These are phyloP conservation scores for Echiichthys vipera DNA, from an alignment of 2,797 vertebrate species.

Conservation along the genomic window DNA sequence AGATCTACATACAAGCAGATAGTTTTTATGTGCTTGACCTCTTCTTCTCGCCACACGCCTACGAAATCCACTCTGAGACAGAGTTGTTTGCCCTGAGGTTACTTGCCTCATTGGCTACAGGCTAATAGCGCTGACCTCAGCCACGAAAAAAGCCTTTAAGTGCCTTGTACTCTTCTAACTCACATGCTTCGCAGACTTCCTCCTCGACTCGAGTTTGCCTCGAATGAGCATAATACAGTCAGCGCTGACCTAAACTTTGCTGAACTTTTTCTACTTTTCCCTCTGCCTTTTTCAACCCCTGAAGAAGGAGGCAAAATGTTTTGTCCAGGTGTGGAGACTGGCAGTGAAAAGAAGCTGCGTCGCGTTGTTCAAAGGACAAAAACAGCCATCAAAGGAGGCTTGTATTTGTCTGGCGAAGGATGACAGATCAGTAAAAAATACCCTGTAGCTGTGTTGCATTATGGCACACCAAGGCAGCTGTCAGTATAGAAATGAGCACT, in stretches of 20 bases:
- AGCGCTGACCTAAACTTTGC: slow-evolving; percentile 6
- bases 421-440: slow-evolving; percentile 47
- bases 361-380: slow-evolving; percentile 42
- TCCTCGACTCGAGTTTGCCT: slow-evolving; percentile 39
- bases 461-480: slow-evolving; percentile 32
- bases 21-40: slow-evolving; percentile 66
- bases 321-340: background rate
- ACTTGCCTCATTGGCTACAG: slow-evolving; percentile 54
- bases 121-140: slow-evolving; percentile 65
- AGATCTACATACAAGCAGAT: slow-evolving; percentile 46
- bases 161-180: slow-evolving; percentile 45
- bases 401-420: slow-evolving; percentile 23
- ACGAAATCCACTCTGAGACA: slow-evolving; percentile 63
- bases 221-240: slow-evolving; percentile 32
- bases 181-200: slow-evolving; percentile 36
- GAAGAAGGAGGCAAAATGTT: background rate
- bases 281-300: background rate
- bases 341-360: background rate
- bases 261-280: slow-evolving; percentile 25
- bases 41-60: slow-evolving; percentile 32
- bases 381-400: slow-evolving; percentile 33
- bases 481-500: slow-evolving; percentile 13
- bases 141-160: slow-evolving; percentile 60
- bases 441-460: slow-evolving; percentile 39
- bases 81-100: slow-evolving; percentile 57